A percentile compares a stretch with the other conserved stretches of the same genome.
Conservation (phyloP, 2,113 vertebrate species). For the Mystacornis crossleyi region DNA sequence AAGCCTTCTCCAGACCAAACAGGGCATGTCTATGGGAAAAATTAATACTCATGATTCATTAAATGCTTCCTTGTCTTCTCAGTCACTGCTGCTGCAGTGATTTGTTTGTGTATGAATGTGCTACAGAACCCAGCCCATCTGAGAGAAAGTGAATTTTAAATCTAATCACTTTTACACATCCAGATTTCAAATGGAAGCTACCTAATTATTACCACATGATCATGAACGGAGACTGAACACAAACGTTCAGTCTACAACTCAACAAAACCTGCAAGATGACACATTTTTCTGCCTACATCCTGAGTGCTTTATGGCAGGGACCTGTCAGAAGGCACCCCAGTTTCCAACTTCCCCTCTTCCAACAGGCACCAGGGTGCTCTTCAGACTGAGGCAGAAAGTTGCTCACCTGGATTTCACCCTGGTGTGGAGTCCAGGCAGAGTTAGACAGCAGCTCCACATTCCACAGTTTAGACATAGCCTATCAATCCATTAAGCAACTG, state of each 20-base stretch:
- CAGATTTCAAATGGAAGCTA: background rate
- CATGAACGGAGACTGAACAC: background rate
- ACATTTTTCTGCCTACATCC: background rate
- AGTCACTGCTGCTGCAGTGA: background rate
- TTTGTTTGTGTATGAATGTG: background rate
- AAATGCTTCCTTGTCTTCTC: background rate
- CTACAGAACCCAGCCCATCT: background rate
- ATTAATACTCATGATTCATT: background rate
- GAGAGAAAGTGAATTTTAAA: background rate
- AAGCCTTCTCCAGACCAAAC: background rate
- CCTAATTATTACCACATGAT: background rate
- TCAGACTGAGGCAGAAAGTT: background rate
- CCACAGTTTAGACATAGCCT: background rate
- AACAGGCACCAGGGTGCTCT: background rate
- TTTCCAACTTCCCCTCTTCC: background rate
- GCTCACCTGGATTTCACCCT: background rate
- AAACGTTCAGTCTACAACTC: background rate
- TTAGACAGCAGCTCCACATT: background rate
- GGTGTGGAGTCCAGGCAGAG: background rate
- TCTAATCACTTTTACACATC: background rate
- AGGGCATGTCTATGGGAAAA: background rate
- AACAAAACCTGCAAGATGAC: background rate
- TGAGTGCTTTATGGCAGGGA: accelerated
- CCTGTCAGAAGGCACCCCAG: background rate
- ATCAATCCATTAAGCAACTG: background rate